Conservation (phyloP, 2,888 invertebrate genomes). For the Eumacrocentrus americanus region DNA sequence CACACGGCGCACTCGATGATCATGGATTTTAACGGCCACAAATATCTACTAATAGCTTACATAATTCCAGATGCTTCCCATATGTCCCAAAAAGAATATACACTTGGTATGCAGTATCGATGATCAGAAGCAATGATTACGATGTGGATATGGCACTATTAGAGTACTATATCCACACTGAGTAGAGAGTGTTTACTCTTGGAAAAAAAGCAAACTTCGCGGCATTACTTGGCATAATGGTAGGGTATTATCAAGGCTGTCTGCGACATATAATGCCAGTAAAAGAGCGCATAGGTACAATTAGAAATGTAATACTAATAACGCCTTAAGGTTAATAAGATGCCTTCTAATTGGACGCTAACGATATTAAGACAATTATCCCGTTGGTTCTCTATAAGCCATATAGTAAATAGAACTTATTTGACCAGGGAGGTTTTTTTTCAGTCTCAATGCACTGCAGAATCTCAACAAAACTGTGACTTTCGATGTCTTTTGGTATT, state of each 20-base stretch:
- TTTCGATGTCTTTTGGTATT: too few species aligned
- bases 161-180: too few species aligned
- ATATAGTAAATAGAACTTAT: too few species aligned
- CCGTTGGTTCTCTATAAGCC: too few species aligned
- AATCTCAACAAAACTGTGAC: too few species aligned
- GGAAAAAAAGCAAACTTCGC: too few species aligned
- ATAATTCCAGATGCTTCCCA: not conserved
- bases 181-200: too few species aligned
- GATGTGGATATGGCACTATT: too few species aligned
- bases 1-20: slow-evolving; percentile 5
- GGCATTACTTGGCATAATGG: not conserved
- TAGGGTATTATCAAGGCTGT: slow-evolving; percentile 1
- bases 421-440: too few species aligned
- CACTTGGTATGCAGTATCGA: not conserved
- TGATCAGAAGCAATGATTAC: not conserved
- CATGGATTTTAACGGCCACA: slow-evolving; percentile 8
- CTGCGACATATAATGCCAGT: slow-evolving; percentile 52
- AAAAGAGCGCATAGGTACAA: slow-evolving; percentile 52
- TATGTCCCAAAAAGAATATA: not conserved
- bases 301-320: slow-evolving; percentile 51
- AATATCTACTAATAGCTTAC: not conserved
- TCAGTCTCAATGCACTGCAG: too few species aligned
- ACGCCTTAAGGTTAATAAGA: slow-evolving; percentile 60
- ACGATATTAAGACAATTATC: slow-evolving; percentile 58
- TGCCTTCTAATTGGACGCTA: slow-evolving; percentile 58